These are phyloP conservation scores for Scartelaos histophorus DNA, from an alignment of 2,113 vertebrate genomes.

Conservation along the genomic window DNA sequence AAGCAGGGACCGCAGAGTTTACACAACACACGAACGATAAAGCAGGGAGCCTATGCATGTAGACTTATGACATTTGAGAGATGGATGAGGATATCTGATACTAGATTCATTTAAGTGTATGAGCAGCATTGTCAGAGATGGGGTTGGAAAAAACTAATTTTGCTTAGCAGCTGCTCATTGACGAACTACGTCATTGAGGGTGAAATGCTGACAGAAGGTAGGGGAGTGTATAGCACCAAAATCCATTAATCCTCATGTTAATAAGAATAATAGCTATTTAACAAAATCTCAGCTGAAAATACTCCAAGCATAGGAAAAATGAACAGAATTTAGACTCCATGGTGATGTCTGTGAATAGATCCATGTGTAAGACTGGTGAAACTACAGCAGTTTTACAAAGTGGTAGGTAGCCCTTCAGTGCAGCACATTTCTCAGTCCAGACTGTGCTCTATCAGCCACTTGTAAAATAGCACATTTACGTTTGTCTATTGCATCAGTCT, in stretches of 20 bases:
- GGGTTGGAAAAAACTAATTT: background rate
- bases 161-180: background rate
- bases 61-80: constrained; percentile 42
- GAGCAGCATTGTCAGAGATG: background rate
- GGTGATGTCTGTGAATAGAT: background rate
- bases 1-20: constrained; percentile 53
- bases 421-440: constrained; percentile 36
- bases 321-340: background rate
- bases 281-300: constrained; percentile 2
- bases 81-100: constrained; percentile 4
- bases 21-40: constrained; percentile 73
- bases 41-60: constrained; percentile 38
- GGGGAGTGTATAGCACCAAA: background rate
- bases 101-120: background rate
- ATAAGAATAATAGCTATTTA: background rate
- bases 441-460: constrained; percentile 55
- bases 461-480: constrained; percentile 50
- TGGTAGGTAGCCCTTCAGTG: constrained; percentile 16
- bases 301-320: background rate
- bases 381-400: constrained; percentile 13
- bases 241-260: too few relatives aligned
- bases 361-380: background rate
- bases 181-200: background rate
- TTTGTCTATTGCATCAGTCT: constrained; percentile 53
- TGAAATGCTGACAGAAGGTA: background rate